These are phyloP conservation scores for Cebidichthys violaceus DNA, from an alignment of 2,113 vertebrate species.

Conservation along the genomic window DNA sequence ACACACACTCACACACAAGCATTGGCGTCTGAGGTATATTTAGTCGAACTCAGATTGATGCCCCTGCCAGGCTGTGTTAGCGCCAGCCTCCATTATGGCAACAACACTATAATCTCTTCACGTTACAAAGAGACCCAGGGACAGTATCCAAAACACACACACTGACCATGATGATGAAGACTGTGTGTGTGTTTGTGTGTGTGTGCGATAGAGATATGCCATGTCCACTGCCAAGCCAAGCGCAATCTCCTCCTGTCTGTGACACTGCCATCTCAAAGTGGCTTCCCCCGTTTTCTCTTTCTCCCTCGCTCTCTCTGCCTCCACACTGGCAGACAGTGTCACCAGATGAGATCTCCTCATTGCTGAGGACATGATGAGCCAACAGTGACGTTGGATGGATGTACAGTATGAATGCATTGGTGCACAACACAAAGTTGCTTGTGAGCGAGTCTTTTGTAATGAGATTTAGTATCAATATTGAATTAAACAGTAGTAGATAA, in stretches of 20 bases:
- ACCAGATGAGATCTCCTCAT: slow-evolving; percentile 39
- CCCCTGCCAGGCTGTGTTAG: slow-evolving; percentile 59
- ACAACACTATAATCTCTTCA: slow-evolving; percentile 66
- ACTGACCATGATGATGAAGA: slow-evolving; percentile 45
- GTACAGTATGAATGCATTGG: slow-evolving; percentile 19
- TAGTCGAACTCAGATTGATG: slow-evolving; percentile 58
- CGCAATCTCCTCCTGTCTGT: slow-evolving; percentile 46
- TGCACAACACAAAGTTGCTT: slow-evolving; percentile 5
- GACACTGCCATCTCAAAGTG: slow-evolving; percentile 49
- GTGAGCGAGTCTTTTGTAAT: slow-evolving; percentile 6
- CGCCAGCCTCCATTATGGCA: slow-evolving; percentile 65
- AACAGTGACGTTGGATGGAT: slow-evolving; percentile 20
- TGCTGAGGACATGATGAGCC: slow-evolving; percentile 20
- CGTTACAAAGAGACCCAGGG: slow-evolving; percentile 59
- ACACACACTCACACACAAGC: slow-evolving; percentile 28
- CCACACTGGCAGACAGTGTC: slow-evolving; percentile 28
- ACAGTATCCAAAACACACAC: slow-evolving; percentile 46
- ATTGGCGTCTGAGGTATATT: slow-evolving; percentile 63
- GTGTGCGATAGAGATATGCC: slow-evolving; percentile 54
- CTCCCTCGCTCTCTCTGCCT: not conserved
- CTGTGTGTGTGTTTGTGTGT: slow-evolving; percentile 38
- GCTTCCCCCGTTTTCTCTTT: slow-evolving; percentile 10
- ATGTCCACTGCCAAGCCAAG: slow-evolving; percentile 50
- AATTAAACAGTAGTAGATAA: slow-evolving; percentile 8
- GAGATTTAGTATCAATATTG: slow-evolving; percentile 5